A percentile compares a stretch with the other conserved stretches of the same genome.
phyloP scores from a whole-genome alignment of 2,113 vertebrate species.

The Hippocampus comes region DNA sequence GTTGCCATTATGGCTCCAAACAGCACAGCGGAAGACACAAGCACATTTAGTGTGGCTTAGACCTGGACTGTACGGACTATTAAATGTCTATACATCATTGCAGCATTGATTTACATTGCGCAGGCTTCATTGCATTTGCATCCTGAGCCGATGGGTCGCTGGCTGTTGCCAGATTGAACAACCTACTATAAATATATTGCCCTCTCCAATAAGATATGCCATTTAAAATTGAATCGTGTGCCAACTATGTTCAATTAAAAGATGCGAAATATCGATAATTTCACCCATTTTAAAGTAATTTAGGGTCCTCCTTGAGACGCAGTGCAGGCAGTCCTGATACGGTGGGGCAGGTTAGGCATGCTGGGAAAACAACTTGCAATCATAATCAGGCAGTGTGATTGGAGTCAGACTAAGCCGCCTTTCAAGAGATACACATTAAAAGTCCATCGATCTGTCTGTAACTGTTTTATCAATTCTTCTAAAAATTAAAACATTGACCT shows the following conservation, averaged over 20 bases:
- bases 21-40: slow-evolving; percentile 15
- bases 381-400: slow-evolving; percentile 42
- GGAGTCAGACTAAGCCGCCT: slow-evolving; percentile 31
- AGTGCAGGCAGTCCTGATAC: not conserved
- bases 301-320: not conserved
- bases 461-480: slow-evolving; percentile 69
- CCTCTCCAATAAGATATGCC: not conserved
- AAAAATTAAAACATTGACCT: slow-evolving; percentile 68
- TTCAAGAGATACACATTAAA: slow-evolving; percentile 62
- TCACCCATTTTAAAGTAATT: not conserved
- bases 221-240: not conserved
- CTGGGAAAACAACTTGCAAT: slow-evolving; percentile 38
- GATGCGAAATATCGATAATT: not conserved
- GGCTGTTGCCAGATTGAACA: not conserved
- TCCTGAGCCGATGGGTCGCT: not conserved
- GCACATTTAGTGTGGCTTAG: not conserved
- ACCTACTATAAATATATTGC: not conserved
- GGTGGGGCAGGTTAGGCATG: slow-evolving; percentile 22
- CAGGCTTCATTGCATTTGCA: slow-evolving; percentile 8
- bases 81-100: slow-evolving; percentile 38
- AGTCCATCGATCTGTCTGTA: slow-evolving; percentile 62
- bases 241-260: not conserved
- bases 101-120: slow-evolving; percentile 27
- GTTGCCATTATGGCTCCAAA: slow-evolving; percentile 34
- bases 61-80: slow-evolving; percentile 3